phyloP scores from a whole-genome alignment of 2,888 invertebrate genomes.

The Acronicta psi region DNA sequence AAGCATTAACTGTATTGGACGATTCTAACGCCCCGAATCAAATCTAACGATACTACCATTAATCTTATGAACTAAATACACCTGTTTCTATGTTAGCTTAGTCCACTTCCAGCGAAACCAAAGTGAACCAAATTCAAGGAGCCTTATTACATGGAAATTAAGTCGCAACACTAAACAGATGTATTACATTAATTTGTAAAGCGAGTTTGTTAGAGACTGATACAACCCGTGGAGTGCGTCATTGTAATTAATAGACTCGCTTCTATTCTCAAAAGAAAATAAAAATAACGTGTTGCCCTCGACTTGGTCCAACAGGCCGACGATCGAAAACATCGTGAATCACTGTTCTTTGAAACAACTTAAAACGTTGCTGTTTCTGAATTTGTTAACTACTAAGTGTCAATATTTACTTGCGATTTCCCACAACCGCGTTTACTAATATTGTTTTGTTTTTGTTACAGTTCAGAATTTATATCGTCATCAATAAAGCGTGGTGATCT shows the following conservation, averaged over 20 bases:
- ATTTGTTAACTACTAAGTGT: constrained; percentile 67
- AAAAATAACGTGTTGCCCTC: constrained; percentile 80
- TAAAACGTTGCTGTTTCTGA: constrained; percentile 67
- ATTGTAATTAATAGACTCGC: constrained; percentile 84
- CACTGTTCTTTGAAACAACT: constrained; percentile 80
- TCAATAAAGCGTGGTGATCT: constrained; percentile 45
- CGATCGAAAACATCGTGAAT: constrained; percentile 80
- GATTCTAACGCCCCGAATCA: constrained; percentile 44
- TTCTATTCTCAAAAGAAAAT: constrained; percentile 86
- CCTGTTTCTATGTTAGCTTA: constrained; percentile 40
- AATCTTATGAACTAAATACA: constrained; percentile 38
- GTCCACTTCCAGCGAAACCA: constrained; percentile 43
- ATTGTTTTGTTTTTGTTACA: constrained; percentile 49
- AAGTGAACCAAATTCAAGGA: constrained; percentile 48
- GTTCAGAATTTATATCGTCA: constrained; percentile 48
- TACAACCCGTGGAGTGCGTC: constrained; percentile 77
- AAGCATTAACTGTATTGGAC: constrained; percentile 20
- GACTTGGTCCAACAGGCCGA: constrained; percentile 64
- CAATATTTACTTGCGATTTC: constrained; percentile 74
- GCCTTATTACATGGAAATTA: constrained; percentile 55
- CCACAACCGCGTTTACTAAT: constrained; percentile 50
- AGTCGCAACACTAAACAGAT: constrained; percentile 71
- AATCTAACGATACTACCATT: constrained; percentile 40
- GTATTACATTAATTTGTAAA: constrained; percentile 65
- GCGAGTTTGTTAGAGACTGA: constrained; percentile 62